Conservation (phyloP, 2,888 invertebrate species). For the Tenthredo scrophulariae region DNA sequence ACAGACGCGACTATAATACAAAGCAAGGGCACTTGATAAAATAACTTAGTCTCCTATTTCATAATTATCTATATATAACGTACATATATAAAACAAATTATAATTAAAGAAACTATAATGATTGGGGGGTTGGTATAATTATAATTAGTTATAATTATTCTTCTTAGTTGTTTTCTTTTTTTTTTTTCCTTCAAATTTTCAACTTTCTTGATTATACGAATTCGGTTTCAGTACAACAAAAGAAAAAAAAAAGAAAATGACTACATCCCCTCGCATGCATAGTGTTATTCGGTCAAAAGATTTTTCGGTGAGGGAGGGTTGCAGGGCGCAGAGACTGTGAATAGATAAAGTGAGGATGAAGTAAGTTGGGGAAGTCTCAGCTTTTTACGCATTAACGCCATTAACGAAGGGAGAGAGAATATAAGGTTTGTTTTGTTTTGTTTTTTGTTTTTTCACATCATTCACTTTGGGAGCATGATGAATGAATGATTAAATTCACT, state of each 20-base stretch:
- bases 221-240: neutral
- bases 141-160: constrained; percentile 14
- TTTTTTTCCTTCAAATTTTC: neutral
- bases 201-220: neutral
- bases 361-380: neutral
- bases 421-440: constrained; percentile 43
- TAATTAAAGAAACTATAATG: constrained; percentile 75
- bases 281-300: neutral
- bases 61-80: constrained; percentile 77
- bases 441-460: constrained; percentile 58
- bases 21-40: constrained; percentile 84
- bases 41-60: constrained; percentile 81
- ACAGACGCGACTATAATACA: constrained; percentile 80
- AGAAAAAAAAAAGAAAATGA: neutral
- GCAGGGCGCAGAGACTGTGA: neutral
- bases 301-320: neutral
- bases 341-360: neutral
- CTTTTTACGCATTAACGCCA: neutral
- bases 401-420: constrained; percentile 16
- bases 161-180: constrained; percentile 3
- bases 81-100: constrained; percentile 77
- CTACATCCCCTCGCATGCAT: constrained; percentile 4
- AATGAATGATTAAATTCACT: neutral
- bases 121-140: constrained; percentile 69
- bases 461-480: constrained; percentile 58